phyloP scores from a whole-genome alignment of 1,140 invertebrate genomes.

The Psix sp. region DNA sequence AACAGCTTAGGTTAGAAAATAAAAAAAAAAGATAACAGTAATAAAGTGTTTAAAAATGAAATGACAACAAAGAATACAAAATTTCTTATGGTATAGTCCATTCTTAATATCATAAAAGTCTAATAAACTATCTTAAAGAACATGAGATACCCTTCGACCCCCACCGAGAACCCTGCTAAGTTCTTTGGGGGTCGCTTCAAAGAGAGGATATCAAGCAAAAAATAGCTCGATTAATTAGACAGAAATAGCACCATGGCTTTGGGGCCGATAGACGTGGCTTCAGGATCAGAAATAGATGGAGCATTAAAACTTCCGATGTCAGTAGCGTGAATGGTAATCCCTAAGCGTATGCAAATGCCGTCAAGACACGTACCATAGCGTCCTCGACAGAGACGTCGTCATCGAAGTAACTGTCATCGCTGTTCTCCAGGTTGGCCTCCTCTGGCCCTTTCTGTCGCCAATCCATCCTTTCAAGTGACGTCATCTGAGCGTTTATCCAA shows the following conservation, averaged over 20 bases:
- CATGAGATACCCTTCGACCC: too few species aligned
- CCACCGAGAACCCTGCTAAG: too few species aligned
- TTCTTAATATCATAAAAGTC: too few species aligned
- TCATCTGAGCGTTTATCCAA: conserved; percentile 28
- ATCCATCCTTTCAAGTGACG: conserved; percentile 64
- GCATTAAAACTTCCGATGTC: conserved; percentile 1
- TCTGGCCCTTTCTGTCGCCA: conserved; percentile 61
- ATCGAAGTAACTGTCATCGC: conserved; percentile 69
- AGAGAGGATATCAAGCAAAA: conserved; percentile 4
- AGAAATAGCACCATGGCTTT: background rate
- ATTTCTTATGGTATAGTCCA: too few species aligned
- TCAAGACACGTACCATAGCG: conserved; percentile 75
- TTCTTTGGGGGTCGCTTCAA: background rate
- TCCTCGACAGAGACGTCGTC: conserved; percentile 71
- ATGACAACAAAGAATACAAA: too few species aligned
- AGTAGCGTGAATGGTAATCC: conserved; percentile 50
- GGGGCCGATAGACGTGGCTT: background rate
- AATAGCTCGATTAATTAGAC: conserved; percentile 11
- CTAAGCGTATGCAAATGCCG: too few species aligned
- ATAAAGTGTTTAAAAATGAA: too few species aligned
- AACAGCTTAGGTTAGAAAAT: too few species aligned
- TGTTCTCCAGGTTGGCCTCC: conserved; percentile 63
- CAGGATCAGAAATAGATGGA: conserved; percentile 1
- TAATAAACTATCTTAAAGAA: too few species aligned
- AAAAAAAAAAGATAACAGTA: too few species aligned